Percentiles rank a stretch among this genome's conserved stretches.
These are phyloP conservation scores for Perizoma affinitatum DNA, from an alignment of 2,888 invertebrate genomes.

Conservation along the genomic window DNA sequence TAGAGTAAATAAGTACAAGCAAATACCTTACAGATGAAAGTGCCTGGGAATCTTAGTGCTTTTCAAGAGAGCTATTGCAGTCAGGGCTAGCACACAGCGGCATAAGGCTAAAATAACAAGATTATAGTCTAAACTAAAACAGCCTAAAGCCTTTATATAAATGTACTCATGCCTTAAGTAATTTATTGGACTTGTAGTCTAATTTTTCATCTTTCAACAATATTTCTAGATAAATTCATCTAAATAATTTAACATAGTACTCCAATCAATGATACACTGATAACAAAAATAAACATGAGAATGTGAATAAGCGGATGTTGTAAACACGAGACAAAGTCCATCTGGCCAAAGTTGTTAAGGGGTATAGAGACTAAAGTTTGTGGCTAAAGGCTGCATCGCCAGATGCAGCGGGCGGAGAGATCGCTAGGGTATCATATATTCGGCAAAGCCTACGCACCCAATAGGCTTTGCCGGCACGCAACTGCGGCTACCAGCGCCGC, in stretches of 20 bases:
- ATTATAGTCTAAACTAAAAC: conserved; percentile 40
- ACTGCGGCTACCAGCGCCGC: conserved; percentile 98
- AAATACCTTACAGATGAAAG: conserved; percentile 36
- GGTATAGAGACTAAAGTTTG: conserved; percentile 29
- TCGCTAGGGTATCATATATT: conserved; percentile 33
- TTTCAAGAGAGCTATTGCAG: conserved; percentile 46
- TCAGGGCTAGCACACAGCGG: conserved; percentile 51
- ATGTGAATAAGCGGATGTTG: conserved; percentile 25
- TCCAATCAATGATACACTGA: conserved; percentile 9
- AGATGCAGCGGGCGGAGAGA: conserved; percentile 49
- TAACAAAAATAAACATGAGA: conserved; percentile 5
- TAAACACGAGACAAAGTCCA: conserved; percentile 17
- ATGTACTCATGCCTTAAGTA: conserved; percentile 32
- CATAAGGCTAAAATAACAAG: conserved; percentile 37
- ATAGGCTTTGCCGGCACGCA: conserved; percentile 85
- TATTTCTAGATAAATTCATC: conserved; percentile 26
- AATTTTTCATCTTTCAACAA: conserved; percentile 10
- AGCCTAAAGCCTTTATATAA: conserved; percentile 35
- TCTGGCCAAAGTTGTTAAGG: conserved; percentile 21
- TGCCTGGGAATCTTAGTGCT: conserved; percentile 54
- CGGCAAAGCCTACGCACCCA: conserved; percentile 45
- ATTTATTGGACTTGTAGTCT: conserved; percentile 32
- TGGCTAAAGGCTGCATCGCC: conserved; percentile 40
- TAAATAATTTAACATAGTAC: conserved; percentile 18
- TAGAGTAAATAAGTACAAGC: conserved; percentile 57